Conservation (phyloP, 2,113 vertebrate genomes). For the Chamaea fasciata region DNA sequence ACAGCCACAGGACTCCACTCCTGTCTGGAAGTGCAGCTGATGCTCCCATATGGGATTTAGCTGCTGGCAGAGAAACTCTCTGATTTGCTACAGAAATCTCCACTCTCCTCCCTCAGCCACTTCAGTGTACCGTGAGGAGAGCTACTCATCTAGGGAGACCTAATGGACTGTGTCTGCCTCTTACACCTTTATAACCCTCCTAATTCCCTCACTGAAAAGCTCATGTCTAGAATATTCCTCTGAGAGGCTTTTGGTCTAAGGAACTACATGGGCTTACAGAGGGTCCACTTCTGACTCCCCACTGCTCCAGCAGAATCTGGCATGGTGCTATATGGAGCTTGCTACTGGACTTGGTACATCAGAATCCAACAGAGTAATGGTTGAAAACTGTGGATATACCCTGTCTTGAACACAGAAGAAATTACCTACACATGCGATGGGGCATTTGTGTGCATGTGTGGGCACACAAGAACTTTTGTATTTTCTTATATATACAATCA, state of each 20-base stretch:
- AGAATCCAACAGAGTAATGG: background rate
- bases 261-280: background rate
- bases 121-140: background rate
- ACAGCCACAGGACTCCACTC: conserved; percentile 56
- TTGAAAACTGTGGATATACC: background rate
- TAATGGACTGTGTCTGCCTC: conserved; percentile 16
- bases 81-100: conserved; percentile 42
- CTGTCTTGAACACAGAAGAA: background rate
- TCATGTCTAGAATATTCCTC: background rate
- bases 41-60: conserved; percentile 61
- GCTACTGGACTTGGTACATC: background rate
- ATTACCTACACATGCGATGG: background rate
- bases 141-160: conserved; percentile 46
- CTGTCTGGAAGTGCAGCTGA: conserved; percentile 62
- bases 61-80: conserved; percentile 49
- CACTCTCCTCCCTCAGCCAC: conserved; percentile 18
- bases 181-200: conserved; percentile 13
- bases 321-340: rapidly evolving
- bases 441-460: background rate
- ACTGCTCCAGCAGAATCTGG: background rate
- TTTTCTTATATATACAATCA: background rate
- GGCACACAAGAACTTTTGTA: rapidly evolving
- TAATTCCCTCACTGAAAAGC: background rate
- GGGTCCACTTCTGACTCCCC: background rate
- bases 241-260: background rate